Base-by-base conservation (phyloP, 2,888 invertebrate species). In the Zhuqinia jingwanae region DNA sequence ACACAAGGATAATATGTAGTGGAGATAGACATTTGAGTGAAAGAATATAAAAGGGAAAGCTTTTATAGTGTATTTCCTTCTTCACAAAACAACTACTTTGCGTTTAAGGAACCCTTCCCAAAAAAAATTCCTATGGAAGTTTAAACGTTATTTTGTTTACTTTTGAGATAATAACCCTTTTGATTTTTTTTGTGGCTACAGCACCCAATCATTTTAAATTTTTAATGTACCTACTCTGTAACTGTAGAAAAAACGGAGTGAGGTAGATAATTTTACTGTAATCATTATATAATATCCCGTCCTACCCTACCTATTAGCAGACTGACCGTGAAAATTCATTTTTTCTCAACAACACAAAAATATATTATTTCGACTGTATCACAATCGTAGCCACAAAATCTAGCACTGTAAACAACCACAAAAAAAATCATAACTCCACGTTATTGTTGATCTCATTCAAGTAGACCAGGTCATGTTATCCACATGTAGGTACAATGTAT, bases 141-240 rank as follows among this genome's bases (percentile, higher is more conserved):
- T 8, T 36, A 36, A 36, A 36, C 53, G n/a, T n/a, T n/a, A n/a
- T n/a, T 53, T 53, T 53, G 53, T 53, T 53, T 53, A 53, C 53
- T 53, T 20, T 53, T 36, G 36, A 8, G 20, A 53, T 53, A 53
- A 53, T 53, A 53, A 20, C 53, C 20, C 53, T 17, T n/a, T 17
- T 17, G 15, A 6, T 53, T 53, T 53, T 17, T n/a, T 2, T 20
- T 10, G 17, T 6, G 8, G 8, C 36, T 36, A 36, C 36, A 17
- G 17, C 53, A 53, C 53, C 53, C 53, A 53, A 10, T 53, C 53
- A 53, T 53, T 53, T 5, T 17, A 17, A 53, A 53, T 36, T 6
- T 3, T 8, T 8, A 36, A 53, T 17, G 53, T 53, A 8, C 36
- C 36, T 36, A 10, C 17, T 5, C 53, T 53, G 53, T n/a, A 53